Evolutionary conservation across 2,888 invertebrate species (phyloP).

Genomic region (Rhingia rostrata): DNA sequence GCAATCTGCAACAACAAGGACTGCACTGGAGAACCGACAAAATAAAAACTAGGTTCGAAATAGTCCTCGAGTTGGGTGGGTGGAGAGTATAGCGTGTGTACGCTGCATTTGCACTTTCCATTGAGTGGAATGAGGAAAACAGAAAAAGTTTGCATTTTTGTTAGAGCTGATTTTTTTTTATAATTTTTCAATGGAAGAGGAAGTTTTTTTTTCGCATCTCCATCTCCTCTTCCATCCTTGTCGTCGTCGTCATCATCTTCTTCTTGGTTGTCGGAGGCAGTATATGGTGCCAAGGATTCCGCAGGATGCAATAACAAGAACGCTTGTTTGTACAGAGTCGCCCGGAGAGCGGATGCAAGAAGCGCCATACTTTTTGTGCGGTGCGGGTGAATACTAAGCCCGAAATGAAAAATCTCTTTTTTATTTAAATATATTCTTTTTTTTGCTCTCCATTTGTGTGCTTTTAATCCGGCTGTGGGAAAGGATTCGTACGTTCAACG

Average conservation of each 20-base stretch:
- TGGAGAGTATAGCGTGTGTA: slow-evolving; percentile 6
- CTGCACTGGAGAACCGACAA: slow-evolving; percentile 48
- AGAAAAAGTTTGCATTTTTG: slow-evolving; percentile 70
- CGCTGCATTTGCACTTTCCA: slow-evolving; percentile 55
- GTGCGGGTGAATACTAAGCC: slow-evolving; percentile 68
- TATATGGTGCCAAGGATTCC: slow-evolving; percentile 72
- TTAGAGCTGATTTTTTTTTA: slow-evolving; percentile 52
- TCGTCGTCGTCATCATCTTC: slow-evolving; percentile 35
- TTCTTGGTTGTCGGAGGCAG: slow-evolving; percentile 53
- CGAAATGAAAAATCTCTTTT: slow-evolving; percentile 73
- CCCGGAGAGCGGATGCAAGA: slow-evolving; percentile 64
- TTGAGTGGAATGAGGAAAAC: slow-evolving; percentile 9
- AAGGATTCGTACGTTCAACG: slow-evolving; percentile 66
- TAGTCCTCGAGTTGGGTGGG: slow-evolving; percentile 38
- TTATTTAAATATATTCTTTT: slow-evolving; percentile 73
- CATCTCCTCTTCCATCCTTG: slow-evolving; percentile 18
- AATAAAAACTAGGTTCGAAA: slow-evolving; percentile 68
- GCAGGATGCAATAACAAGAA: slow-evolving; percentile 74
- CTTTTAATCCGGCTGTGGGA: slow-evolving; percentile 68
- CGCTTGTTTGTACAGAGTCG: slow-evolving; percentile 71
- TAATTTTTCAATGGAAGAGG: slow-evolving; percentile 40
- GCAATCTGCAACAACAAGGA: slow-evolving; percentile 69
- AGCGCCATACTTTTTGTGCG: slow-evolving; percentile 73
- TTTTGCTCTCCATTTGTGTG: slow-evolving; percentile 43
- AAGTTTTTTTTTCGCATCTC: slow-evolving; percentile 58